Percentiles rank a stretch among this genome's conserved stretches.
phyloP scores from a whole-genome alignment of 2,888 invertebrate species.

The Malthinus flaveolus region DNA sequence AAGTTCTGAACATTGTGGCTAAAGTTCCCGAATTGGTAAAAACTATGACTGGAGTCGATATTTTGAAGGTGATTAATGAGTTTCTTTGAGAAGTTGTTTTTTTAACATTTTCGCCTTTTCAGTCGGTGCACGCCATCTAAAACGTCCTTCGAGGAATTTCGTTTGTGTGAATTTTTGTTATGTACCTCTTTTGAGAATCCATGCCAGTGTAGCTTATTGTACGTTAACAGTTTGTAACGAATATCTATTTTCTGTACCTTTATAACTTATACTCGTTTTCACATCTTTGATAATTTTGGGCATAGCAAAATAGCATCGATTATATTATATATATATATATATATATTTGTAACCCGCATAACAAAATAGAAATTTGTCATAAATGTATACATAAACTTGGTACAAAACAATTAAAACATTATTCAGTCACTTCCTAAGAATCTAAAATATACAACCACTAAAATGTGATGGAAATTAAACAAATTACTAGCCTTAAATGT shows the following conservation, averaged over 20 bases:
- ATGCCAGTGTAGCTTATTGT: slow-evolving; percentile 7
- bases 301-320: neutral
- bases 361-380: slow-evolving; percentile 10
- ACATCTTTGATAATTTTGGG: neutral
- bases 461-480: slow-evolving; percentile 24
- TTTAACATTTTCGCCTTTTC: slow-evolving; percentile 24
- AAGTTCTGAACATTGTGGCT: slow-evolving; percentile 90
- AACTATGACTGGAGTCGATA: slow-evolving; percentile 91
- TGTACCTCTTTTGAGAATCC: slow-evolving; percentile 15
- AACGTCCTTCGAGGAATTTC: neutral
- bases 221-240: neutral
- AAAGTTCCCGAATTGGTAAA: slow-evolving; percentile 91
- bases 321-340: neutral
- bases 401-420: slow-evolving; percentile 12
- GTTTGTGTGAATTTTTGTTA: slow-evolving; percentile 16
- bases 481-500: slow-evolving; percentile 21
- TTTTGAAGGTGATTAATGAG: slow-evolving; percentile 70
- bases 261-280: slow-evolving; percentile 3
- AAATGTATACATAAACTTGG: slow-evolving; percentile 13
- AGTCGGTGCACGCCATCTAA: slow-evolving; percentile 37
- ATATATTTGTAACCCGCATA: slow-evolving; percentile 17
- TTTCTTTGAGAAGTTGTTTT: neutral
- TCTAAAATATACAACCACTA: slow-evolving; percentile 20
- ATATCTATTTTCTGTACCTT: slow-evolving; percentile 23
- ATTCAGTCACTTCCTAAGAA: slow-evolving; percentile 19